phyloP scores from a whole-genome alignment of 2,797 vertebrate genomes.

The Alauda arvensis region DNA sequence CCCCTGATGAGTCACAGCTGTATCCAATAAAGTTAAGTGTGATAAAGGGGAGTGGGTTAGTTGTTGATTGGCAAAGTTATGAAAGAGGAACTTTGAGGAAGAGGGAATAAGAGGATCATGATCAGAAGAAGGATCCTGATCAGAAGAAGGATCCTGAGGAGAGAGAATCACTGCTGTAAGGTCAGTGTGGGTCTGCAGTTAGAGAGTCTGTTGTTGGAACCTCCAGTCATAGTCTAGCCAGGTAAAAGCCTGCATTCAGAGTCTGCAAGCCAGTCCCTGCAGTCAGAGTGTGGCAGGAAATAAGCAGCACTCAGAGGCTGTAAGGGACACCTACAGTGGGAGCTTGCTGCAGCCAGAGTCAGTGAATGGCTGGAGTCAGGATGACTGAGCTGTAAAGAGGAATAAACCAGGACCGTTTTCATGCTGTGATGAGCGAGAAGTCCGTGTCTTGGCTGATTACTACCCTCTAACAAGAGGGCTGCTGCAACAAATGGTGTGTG shows the following conservation, averaged over 20 bases:
- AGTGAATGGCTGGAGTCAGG: not conserved
- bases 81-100: not conserved
- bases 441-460: not conserved
- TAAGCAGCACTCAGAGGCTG: not conserved
- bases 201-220: not conserved
- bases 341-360: not conserved
- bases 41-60: not conserved
- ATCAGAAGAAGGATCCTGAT: not conserved
- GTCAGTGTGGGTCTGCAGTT: not conserved
- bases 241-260: not conserved
- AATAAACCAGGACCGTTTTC: not conserved
- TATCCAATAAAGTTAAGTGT: not conserved
- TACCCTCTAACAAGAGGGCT: not conserved
- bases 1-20: not conserved
- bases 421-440: not conserved
- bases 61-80: too few species aligned
- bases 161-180: not conserved
- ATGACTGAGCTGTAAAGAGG: not conserved
- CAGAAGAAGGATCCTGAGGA: not conserved
- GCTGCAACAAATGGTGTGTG: not conserved
- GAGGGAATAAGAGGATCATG: not conserved
- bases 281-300: not conserved
- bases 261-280: not conserved
- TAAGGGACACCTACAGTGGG: not conserved
- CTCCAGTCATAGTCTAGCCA: not conserved